These are phyloP conservation scores for Toxotes chatareus DNA, from an alignment of 2,113 vertebrate species.

Conservation along the genomic window DNA sequence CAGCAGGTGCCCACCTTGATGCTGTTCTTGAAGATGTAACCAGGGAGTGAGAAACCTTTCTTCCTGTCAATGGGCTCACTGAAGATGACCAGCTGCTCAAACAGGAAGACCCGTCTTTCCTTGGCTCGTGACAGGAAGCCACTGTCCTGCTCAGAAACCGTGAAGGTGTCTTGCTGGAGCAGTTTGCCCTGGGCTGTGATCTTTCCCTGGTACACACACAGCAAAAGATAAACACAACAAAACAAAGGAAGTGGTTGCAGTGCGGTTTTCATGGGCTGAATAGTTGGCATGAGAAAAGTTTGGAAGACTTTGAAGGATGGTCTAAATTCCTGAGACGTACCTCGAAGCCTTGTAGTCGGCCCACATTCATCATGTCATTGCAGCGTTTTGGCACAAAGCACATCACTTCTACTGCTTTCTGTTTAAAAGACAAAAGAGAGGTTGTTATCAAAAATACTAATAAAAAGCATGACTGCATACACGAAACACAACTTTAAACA, in stretches of 20 bases:
- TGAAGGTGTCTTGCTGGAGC: constrained; percentile 93
- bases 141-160: constrained; percentile 88
- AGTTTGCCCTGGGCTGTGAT: constrained; percentile 94
- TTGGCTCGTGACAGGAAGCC: constrained; percentile 89
- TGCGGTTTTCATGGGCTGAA: constrained; percentile 20
- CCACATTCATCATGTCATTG: constrained; percentile 96
- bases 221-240: constrained; percentile 28
- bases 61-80: constrained; percentile 92
- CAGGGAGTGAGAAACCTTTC: constrained; percentile 88
- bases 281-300: constrained; percentile 35
- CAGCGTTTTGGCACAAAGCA: constrained; percentile 95
- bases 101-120: constrained; percentile 92
- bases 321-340: constrained; percentile 74
- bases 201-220: constrained; percentile 85
- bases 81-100: constrained; percentile 94
- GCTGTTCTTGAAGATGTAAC: constrained; percentile 92
- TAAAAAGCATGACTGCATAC: not conserved
- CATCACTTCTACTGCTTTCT: constrained; percentile 95
- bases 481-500: not conserved
- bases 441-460: not conserved
- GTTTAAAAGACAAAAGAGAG: constrained; percentile 11
- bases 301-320: constrained; percentile 28
- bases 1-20: constrained; percentile 87
- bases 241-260: constrained; percentile 13
- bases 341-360: constrained; percentile 93